A percentile compares a stretch with the other conserved stretches of the same genome.
phyloP scores from a whole-genome alignment of 2,113 vertebrate genomes.

The Gallinago undulata region DNA sequence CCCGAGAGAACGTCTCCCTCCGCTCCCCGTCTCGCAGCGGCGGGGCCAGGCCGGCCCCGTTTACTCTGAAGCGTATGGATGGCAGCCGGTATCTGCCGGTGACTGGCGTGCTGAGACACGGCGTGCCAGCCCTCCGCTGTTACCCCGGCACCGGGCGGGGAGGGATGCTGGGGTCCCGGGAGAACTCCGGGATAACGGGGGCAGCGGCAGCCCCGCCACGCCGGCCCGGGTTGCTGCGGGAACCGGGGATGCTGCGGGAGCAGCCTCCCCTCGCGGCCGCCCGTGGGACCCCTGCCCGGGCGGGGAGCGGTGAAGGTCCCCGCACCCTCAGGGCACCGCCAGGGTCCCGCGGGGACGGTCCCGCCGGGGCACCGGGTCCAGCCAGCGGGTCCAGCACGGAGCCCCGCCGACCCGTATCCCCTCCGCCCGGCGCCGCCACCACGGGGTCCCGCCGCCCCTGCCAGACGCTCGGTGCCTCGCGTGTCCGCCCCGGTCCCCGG shows the following conservation, averaged over 20 bases:
- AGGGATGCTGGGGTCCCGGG: not conserved
- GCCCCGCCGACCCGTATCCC: not conserved
- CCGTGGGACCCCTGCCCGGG: not conserved
- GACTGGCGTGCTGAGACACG: not conserved
- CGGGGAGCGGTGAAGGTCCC: too few species aligned
- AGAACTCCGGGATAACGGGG: not conserved
- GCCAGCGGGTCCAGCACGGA: not conserved
- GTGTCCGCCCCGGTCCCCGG: not conserved
- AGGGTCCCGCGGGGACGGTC: not conserved
- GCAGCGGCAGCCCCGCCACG: not conserved
- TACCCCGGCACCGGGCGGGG: not conserved
- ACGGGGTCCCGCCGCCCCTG: not conserved
- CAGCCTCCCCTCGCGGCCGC: not conserved
- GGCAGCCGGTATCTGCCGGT: not conserved
- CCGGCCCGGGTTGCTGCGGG: not conserved
- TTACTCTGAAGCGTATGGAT: not conserved
- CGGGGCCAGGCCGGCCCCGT: not conserved
- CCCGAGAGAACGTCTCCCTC: too few species aligned
- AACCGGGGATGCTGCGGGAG: not conserved
- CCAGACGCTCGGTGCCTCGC: not conserved
- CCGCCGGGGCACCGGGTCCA: too few species aligned
- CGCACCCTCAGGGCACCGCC: not conserved
- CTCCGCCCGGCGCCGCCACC: too few species aligned
- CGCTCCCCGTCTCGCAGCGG: too few species aligned
- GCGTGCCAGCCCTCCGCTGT: not conserved